Evolutionary conservation across 1,140 invertebrate species (phyloP), one percentile per base, ranked within the genome.

Genomic region (Euura lappo): DNA sequence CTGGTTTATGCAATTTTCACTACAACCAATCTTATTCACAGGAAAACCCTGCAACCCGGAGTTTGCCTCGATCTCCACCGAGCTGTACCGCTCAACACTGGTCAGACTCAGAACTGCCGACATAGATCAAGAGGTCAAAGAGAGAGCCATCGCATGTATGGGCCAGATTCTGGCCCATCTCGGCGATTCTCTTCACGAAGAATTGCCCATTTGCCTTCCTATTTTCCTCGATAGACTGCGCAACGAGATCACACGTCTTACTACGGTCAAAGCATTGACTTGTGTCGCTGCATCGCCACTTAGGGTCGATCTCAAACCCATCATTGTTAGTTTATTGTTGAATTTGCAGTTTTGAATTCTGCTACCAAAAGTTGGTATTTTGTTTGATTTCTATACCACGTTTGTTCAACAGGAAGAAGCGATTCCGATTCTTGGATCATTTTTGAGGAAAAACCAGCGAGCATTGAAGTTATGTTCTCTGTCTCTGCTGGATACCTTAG

Each of bases 61-160:
- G 87, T 94, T 96, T 77, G 91, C 90, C 0, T 91, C 92, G 4
- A 96, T 95, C 82, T 93, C 95, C 2, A 89, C 89, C 2, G 92
- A 94, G 71, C 91, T 99, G 78, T 99, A 98, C 86, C 88, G 91
- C 47, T 96, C 94, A 79, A 97, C 96, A 0, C 86, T 98, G 69
- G 91, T 93, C 70, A 90, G 97, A 76, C 88, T 99, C 3, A 94
- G 93, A 81, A 96, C 98, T n/a, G 94, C 97, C 0, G 97, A 99
- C 84, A 97, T 99, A 78, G 97, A 99, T 89, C 98, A 99, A 84
- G 98, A 99, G 89, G 98, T 99, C 0, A 99, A 99, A 84, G 98
- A 99, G 83, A 90, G 97, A 72, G 97, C 98, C 4, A 99, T 99
- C 73, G 95, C 97, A 2, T 98, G 97, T 80, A 98, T 98, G 95